A percentile compares a stretch with the other conserved stretches of the same genome.
Conservation (phyloP, 2,113 vertebrate species). For the Myotis yumanensis region DNA sequence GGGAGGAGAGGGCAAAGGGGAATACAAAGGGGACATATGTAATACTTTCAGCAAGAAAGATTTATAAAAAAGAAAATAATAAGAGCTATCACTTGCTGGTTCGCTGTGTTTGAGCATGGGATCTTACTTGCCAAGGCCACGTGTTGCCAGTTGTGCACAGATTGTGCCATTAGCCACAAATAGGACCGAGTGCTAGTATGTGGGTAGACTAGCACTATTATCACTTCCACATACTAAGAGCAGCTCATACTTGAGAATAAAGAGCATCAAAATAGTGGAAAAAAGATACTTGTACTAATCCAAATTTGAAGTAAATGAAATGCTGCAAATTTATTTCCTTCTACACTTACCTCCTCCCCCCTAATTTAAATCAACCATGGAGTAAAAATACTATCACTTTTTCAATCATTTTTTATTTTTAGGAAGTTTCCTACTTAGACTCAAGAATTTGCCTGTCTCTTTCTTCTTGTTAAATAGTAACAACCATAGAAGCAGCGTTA, state of each 20-base stretch:
- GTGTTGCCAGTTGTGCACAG: background rate
- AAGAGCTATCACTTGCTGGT: background rate
- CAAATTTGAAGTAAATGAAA: constrained; percentile 16
- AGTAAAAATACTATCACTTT: background rate
- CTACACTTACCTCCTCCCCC: background rate
- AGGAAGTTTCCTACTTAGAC: background rate
- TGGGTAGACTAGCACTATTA: background rate
- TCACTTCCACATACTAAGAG: background rate
- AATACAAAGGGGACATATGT: no score
- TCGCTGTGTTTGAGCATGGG: constrained; percentile 5
- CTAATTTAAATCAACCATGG: background rate
- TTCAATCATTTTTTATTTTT: constrained; percentile 1
- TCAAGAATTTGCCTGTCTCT: background rate
- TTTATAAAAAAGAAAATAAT: no score
- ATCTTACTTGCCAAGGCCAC: background rate
- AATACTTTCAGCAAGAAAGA: no score
- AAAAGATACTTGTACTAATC: background rate
- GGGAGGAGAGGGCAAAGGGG: no score
- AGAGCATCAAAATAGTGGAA: background rate
- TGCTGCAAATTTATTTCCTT: background rate
- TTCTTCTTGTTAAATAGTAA: background rate
- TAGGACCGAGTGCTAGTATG: background rate
- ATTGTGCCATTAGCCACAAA: background rate
- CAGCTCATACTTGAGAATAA: background rate
- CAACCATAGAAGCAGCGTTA: background rate